phyloP scores from a whole-genome alignment of 2,113 vertebrate genomes.

The Struthio camelus region DNA sequence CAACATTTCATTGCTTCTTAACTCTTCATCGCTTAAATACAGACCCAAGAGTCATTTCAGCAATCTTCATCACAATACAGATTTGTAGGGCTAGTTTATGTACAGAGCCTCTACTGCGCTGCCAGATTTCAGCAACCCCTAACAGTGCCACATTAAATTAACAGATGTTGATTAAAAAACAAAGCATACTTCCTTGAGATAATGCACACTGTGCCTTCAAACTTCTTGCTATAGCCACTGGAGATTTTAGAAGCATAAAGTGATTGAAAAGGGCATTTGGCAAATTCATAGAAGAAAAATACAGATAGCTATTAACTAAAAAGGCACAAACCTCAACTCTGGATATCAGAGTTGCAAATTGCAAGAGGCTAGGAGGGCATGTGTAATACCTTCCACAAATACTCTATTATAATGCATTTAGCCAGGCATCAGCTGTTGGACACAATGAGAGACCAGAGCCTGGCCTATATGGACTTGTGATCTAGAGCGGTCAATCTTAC shows the following conservation, averaged over 20 bases:
- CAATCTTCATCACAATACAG: not conserved
- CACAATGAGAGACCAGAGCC: not conserved
- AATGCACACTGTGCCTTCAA: rapidly evolving
- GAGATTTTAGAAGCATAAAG: not conserved
- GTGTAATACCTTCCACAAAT: not conserved
- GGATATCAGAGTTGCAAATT: not conserved
- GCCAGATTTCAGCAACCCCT: not conserved
- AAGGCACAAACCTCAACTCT: not conserved
- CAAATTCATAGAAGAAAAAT: not conserved
- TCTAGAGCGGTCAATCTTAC: not conserved
- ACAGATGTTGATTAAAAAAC: not conserved
- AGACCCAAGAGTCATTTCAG: not conserved
- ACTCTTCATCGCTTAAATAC: not conserved
- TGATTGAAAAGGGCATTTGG: not conserved
- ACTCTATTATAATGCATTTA: rapidly evolving
- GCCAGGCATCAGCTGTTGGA: not conserved
- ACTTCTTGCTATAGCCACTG: not conserved
- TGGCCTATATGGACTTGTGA: not conserved
- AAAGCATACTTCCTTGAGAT: not conserved
- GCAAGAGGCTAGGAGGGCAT: not conserved
- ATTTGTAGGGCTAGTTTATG: not conserved
- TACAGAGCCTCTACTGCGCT: not conserved
- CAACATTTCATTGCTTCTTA: not conserved
- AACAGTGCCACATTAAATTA: not conserved
- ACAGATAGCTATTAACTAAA: not conserved